phyloP scores from a whole-genome alignment of 2,888 invertebrate genomes.

The Galeruca laticollis region DNA sequence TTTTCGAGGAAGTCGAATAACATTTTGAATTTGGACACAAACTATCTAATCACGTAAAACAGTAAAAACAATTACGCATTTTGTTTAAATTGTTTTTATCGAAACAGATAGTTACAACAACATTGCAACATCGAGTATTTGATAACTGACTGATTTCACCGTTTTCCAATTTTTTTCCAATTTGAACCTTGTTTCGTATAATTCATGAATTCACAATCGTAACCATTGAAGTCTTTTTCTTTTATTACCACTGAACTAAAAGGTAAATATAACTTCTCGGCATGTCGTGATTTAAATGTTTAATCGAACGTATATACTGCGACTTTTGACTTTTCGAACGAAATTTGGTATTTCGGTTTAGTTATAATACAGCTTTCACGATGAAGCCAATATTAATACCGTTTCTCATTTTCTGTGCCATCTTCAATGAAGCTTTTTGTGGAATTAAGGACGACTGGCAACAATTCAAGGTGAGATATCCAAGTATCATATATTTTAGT shows the following conservation, averaged over 20 bases:
- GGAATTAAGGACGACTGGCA: slow-evolving; percentile 19
- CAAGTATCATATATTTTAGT: too few relatives aligned
- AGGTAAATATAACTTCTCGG: slow-evolving; percentile 8
- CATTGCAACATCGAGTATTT: not conserved
- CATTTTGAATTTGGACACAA: not conserved
- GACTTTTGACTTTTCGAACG: not conserved
- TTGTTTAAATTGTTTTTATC: not conserved
- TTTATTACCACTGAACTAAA: slow-evolving; percentile 10
- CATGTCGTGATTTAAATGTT: slow-evolving; percentile 21
- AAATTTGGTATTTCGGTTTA: not conserved
- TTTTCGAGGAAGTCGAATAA: not conserved
- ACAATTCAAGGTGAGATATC: slow-evolving; percentile 23
- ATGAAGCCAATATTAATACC: slow-evolving; percentile 29
- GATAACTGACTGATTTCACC: not conserved
- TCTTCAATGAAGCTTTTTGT: slow-evolving; percentile 4
- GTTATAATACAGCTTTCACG: not conserved
- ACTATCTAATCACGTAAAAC: not conserved
- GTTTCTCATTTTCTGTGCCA: not conserved
- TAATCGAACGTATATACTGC: slow-evolving; percentile 10
- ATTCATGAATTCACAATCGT: not conserved
- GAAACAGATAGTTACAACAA: not conserved
- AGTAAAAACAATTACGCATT: not conserved
- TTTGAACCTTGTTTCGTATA: not conserved
- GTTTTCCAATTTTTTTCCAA: not conserved
- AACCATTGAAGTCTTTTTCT: not conserved